Percentiles rank a stretch among this genome's conserved stretches.
Evolutionary conservation across 2,113 vertebrate genomes (phyloP).

Genomic region (Mionectes macconnelli): DNA sequence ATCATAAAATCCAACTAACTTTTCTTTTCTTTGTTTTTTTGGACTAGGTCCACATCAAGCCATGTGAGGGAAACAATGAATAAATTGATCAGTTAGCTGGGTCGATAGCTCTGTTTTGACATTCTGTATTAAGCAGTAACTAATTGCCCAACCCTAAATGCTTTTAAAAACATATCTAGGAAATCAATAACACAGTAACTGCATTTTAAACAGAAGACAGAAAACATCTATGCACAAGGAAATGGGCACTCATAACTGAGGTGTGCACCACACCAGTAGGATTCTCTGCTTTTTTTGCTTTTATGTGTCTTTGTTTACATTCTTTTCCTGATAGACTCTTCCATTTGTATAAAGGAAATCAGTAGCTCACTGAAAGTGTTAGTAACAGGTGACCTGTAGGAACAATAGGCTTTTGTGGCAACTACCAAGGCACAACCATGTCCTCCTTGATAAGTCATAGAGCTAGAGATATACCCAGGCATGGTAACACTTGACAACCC

Average conservation of each 20-base stretch:
- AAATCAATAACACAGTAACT: slow-evolving; percentile 83
- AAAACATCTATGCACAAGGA: background rate
- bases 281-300: background rate
- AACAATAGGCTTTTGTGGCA: background rate
- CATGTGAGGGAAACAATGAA: slow-evolving; percentile 77
- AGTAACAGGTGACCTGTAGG: background rate
- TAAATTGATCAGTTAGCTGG: slow-evolving; percentile 84
- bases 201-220: slow-evolving; percentile 58
- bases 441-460: background rate
- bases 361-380: background rate
- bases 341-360: background rate
- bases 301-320: background rate
- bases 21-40: slow-evolving; percentile 8
- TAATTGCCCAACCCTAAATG: slow-evolving; percentile 90
- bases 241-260: background rate
- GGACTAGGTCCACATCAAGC: background rate
- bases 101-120: slow-evolving; percentile 88
- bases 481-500: background rate
- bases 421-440: background rate
- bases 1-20: background rate
- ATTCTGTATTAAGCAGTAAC: slow-evolving; percentile 92
- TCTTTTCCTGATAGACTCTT: background rate
- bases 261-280: background rate
- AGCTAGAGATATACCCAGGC: background rate
- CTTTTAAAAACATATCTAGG: slow-evolving; percentile 86